Base-by-base conservation (phyloP, 2,113 vertebrate species). In the Pangasianodon hypophthalmus region DNA sequence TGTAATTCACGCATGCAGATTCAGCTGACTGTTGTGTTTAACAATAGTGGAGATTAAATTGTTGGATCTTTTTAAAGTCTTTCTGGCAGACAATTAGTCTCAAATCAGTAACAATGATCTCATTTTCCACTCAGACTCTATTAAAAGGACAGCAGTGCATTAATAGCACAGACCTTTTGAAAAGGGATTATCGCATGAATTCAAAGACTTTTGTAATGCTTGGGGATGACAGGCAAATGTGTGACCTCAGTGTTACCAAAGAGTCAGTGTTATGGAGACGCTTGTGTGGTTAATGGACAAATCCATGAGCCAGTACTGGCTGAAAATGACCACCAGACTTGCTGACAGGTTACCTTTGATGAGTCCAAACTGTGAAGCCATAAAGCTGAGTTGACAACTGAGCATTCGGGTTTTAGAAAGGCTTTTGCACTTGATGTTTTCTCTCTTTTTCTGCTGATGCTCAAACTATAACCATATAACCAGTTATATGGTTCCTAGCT, bases 81-180 rank as follows among this genome's bases (percentile, higher is more conserved):
- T 84, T 62, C 52, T 84, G 80, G 87, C 80, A 88, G 87, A 88
- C 64, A 83, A 84, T 79, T 79, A 62, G 73, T 6, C 7, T 48
- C 19, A 29, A 79, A 87, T 88, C 80, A 88, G 79, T 88, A 83
- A 83, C 48, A 88, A 83, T 81, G 58, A 88, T 67, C 87, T 64
- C 48, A n/a, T 88, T 82, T 81, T 83, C 46, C 60, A 83, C 46
- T 44, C 60, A 2, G 44, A 83, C 87, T 88, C 60, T 82, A 83
- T 88, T 83, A 83, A 64, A 88, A 44, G 48, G 60, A 50, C 79
- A 69, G 21, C 58, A 9, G 5, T 6, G 60, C 16, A 26, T 46
- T 83, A 37, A 67, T 19, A 82, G 79, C 6, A 56, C 77, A 71
- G 50, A 67, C 50, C 32, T 88, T 56, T 14, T 56, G n/a, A 83